These are phyloP conservation scores for Antitype chi DNA, from an alignment of 2,888 invertebrate genomes.

Conservation along the genomic window DNA sequence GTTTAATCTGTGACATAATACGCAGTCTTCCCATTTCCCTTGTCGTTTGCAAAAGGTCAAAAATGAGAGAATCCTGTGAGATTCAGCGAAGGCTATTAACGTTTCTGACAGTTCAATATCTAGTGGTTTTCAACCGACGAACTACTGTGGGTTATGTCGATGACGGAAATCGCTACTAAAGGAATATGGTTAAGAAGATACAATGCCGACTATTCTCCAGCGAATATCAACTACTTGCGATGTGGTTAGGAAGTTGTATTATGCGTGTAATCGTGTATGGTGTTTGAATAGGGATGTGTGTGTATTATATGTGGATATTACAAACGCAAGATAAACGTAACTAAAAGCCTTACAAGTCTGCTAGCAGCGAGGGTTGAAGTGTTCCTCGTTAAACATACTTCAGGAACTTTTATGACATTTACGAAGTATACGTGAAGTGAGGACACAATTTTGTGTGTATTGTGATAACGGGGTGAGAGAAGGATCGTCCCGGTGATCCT, in stretches of 20 bases:
- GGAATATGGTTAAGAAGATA: not conserved
- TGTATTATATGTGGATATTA: not conserved
- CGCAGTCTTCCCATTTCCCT: not conserved
- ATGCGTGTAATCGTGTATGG: not conserved
- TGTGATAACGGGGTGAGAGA: slow-evolving; percentile 50
- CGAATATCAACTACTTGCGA: not conserved
- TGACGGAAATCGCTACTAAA: not conserved
- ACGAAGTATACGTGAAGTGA: slow-evolving; percentile 48
- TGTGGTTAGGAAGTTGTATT: not conserved
- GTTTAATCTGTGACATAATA: not conserved
- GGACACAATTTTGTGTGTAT: slow-evolving; percentile 45
- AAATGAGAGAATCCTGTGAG: not conserved
- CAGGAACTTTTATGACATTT: slow-evolving; percentile 57
- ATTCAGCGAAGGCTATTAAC: not conserved
- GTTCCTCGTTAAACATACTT: slow-evolving; percentile 57
- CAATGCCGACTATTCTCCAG: not conserved
- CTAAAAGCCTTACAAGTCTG: slow-evolving; percentile 48
- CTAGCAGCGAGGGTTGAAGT: slow-evolving; percentile 43
- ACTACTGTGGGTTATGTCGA: not conserved
- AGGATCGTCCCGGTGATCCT: slow-evolving; percentile 18
- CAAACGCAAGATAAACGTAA: slow-evolving; percentile 53
- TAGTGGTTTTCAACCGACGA: not conserved
- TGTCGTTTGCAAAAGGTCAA: not conserved
- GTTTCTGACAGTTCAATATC: not conserved
- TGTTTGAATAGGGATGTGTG: not conserved